A percentile compares a stretch with the other conserved stretches of the same genome.
Evolutionary conservation across 1,140 invertebrate species (phyloP).

Genomic region (Drosophila lini): DNA sequence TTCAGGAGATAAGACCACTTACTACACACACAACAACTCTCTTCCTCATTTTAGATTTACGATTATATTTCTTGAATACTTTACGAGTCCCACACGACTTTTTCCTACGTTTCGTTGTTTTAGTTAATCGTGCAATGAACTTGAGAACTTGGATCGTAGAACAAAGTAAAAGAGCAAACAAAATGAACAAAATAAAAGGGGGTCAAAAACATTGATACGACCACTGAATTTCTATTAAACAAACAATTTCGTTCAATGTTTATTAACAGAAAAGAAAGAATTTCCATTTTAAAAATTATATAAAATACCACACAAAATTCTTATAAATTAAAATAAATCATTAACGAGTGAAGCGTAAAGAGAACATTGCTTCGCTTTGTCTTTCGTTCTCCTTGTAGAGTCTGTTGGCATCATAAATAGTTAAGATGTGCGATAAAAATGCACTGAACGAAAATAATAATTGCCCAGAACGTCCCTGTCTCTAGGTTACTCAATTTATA

Average conservation of each 20-base stretch:
- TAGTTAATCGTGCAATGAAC: conserved; percentile 72
- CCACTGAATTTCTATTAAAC: not conserved
- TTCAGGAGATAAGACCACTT: conserved; percentile 8
- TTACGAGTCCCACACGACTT: conserved; percentile 12
- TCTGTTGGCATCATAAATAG: conserved; percentile 46
- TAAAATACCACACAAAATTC: not conserved
- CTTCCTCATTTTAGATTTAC: conserved; percentile 16
- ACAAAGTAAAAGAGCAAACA: conserved; percentile 38
- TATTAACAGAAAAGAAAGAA: not conserved
- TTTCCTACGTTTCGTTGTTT: conserved; percentile 44
- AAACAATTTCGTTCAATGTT: not conserved
- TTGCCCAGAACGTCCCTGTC: not conserved
- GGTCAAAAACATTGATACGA: conserved; percentile 10
- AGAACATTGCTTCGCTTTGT: not conserved
- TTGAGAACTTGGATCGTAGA: conserved; percentile 43
- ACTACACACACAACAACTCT: not conserved
- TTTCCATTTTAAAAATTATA: no score
- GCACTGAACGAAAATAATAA: conserved; percentile 54
- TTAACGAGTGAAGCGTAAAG: not conserved
- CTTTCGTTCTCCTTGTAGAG: conserved; percentile 19
- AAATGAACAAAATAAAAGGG: conserved; percentile 12
- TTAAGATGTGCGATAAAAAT: conserved; percentile 51
- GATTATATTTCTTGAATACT: conserved; percentile 16
- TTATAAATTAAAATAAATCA: conserved; percentile 27
- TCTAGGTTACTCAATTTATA: conserved; percentile 40